Conservation (phyloP, 2,797 vertebrate genomes). For the Dendrocincla fuliginosa region DNA sequence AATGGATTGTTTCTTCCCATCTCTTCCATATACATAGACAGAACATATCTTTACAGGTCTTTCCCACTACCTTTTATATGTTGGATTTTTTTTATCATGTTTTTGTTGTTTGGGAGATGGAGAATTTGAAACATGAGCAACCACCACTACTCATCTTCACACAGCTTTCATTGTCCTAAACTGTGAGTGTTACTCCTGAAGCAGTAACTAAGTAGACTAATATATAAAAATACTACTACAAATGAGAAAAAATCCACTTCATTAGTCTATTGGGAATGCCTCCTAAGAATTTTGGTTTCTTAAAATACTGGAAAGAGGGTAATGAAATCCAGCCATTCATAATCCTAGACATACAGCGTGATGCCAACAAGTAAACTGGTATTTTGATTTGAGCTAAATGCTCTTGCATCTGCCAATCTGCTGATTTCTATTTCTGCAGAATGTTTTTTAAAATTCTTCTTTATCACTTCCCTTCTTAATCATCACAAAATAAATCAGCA, state of each 20-base stretch:
- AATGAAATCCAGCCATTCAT: not conserved
- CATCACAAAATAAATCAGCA: not conserved
- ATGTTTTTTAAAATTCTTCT: not conserved
- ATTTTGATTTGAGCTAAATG: not conserved
- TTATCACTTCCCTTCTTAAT: not conserved
- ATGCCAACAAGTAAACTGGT: not conserved
- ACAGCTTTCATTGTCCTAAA: not conserved
- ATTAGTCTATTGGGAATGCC: not conserved
- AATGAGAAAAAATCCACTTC: not conserved
- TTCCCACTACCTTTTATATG: not conserved
- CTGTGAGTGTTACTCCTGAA: not conserved
- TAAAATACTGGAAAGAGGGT: not conserved
- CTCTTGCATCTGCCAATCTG: not conserved
- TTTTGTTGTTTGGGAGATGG: not conserved
- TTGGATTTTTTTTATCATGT: not conserved
- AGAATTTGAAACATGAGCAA: not conserved
- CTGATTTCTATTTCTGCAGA: not conserved
- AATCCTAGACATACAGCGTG: not conserved
- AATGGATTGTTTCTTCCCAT: not conserved
- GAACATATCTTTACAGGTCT: not conserved
- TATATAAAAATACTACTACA: not conserved
- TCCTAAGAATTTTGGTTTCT: not conserved
- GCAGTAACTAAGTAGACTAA: not conserved
- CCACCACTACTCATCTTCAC: not conserved
- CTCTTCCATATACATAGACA: not conserved